Evolutionary conservation across 2,888 invertebrate genomes (phyloP).

Genomic region (Mantis religiosa): DNA sequence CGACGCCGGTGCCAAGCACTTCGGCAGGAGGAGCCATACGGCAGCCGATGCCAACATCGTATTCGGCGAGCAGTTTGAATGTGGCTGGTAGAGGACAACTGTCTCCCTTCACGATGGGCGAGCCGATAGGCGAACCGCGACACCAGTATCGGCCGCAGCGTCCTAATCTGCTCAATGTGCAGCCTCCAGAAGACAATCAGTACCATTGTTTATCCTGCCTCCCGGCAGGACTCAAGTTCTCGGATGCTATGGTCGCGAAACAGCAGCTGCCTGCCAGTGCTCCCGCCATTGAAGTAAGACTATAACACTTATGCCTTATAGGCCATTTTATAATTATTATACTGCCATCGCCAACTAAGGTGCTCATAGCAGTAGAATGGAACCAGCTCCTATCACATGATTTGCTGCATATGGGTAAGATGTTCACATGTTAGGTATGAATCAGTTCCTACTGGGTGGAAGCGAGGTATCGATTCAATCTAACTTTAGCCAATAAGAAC

Average conservation of each 20-base stretch:
- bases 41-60: conserved; percentile 14
- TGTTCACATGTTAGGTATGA: too few species aligned
- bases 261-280: conserved; percentile 29
- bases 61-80: conserved; percentile 6
- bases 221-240: conserved; percentile 37
- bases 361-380: too few species aligned
- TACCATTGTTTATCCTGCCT: conserved; percentile 39
- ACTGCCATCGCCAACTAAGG: too few species aligned
- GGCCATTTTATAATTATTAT: too few species aligned
- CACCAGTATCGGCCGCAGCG: conserved; percentile 22
- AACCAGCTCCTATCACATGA: too few species aligned
- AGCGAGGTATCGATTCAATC: too few species aligned
- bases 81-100: conserved; percentile 12
- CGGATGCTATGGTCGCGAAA: conserved; percentile 37
- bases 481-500: too few species aligned
- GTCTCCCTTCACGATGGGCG: conserved; percentile 24
- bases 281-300: not conserved
- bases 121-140: conserved; percentile 22
- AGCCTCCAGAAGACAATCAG: conserved; percentile 24
- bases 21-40: conserved; percentile 1
- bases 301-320: too few species aligned
- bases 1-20: conserved; percentile 9
- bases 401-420: too few species aligned
- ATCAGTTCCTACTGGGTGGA: too few species aligned
- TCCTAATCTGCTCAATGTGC: conserved; percentile 20